Evolutionary conservation across 23 tunicate genomes (phyloP).

Genomic region (Pegea sp.): DNA sequence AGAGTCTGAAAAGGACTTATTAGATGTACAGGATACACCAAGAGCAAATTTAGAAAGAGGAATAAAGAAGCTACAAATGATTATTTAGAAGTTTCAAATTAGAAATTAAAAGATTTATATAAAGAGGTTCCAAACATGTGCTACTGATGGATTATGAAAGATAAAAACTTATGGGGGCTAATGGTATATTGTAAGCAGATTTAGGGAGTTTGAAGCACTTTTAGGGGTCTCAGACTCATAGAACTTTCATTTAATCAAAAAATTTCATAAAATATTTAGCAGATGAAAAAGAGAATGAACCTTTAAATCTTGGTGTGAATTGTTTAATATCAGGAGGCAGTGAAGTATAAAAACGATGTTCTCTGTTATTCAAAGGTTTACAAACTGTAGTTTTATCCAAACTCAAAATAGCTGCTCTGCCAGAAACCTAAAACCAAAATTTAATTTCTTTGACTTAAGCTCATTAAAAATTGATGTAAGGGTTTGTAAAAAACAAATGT

Average conservation of each 20-base stretch:
- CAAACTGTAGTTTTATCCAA: slow-evolving; percentile 87
- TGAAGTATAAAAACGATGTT: slow-evolving; percentile 87
- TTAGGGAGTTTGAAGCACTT: too few relatives aligned
- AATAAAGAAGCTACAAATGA: too few relatives aligned
- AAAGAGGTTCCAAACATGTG: too few relatives aligned
- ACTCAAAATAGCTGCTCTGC: slow-evolving; percentile 93
- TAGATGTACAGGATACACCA: too few relatives aligned
- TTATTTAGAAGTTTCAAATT: too few relatives aligned
- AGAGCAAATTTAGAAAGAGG: too few relatives aligned
- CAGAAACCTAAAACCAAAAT: slow-evolving; percentile 38
- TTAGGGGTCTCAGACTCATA: too few relatives aligned
- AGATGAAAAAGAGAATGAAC: slow-evolving; percentile 6
- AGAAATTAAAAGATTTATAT: too few relatives aligned
- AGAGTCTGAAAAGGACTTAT: too few relatives aligned
- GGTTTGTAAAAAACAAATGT: not conserved
- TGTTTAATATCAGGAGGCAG: slow-evolving; percentile 64
- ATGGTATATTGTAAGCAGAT: too few relatives aligned
- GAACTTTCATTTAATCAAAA: not conserved
- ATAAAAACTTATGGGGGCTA: too few relatives aligned
- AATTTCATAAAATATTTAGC: not conserved
- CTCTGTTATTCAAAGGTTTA: slow-evolving; percentile 86
- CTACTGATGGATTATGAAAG: too few relatives aligned
- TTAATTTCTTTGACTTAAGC: not conserved
- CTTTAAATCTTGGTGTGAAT: slow-evolving; percentile 86
- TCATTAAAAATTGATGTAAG: not conserved